Evolutionary conservation across 2,888 invertebrate species (phyloP), one percentile per base, ranked within the genome.

Genomic region (Erynnis tages): DNA sequence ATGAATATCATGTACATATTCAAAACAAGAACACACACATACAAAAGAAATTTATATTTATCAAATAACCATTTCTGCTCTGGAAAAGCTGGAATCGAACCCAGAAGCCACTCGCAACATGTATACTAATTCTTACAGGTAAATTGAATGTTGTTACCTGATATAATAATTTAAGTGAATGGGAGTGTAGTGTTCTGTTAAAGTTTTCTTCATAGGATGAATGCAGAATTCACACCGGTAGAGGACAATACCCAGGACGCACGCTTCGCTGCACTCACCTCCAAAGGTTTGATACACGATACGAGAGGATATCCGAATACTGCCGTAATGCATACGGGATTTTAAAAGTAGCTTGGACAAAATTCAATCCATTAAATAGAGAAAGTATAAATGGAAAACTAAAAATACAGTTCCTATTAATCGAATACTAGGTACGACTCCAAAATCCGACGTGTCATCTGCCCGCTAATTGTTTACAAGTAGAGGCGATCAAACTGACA

Each of bases 221-320:
- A 48, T 43, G 32, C 40, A 30, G 34, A 16, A 13, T 35, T 17
- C 27, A 46, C 5, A 7, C n/a, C n/a, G n/a, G n/a, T 45, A 43
- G 32, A 37, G 53, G 40, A 57, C 54, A 57, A 54, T 53, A 49
- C 45, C 41, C 53, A 48, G 57, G 57, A 54, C 21, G 27, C 19
- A 49, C 49, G 54, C 45, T 52, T 37, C 49, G 54, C 7, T 46
- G 45, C 38, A 16, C 7, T 19, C 40, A 46, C 27, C 25, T 32
- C 27, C 29, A 41, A 23, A 16, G 32, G 23, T 23, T 29, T 43
- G 37, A 17, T 45, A 46, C 17, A 13, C 37, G n/a, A 44, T 49
- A 13, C 37, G n/a, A 44, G 45, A 30, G 49, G 34, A 50, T 50
- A 46, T 46, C 25, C 35, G 30, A 41, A 43, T 11, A 8, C 29